phyloP scores from a whole-genome alignment of 1,140 invertebrate genomes.

The Achroia grisella region DNA sequence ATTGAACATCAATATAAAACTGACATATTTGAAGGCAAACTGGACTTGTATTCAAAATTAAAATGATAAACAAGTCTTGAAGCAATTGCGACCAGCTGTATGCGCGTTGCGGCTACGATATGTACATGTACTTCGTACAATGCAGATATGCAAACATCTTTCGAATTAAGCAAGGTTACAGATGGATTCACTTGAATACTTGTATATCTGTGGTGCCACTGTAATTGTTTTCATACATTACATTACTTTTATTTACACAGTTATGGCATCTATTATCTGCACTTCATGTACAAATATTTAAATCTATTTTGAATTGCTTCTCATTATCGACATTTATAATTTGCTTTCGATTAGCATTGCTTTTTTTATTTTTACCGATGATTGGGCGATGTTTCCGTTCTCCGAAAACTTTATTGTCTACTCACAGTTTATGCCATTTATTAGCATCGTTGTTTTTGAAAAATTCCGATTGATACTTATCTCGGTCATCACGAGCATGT shows the following conservation, averaged over 20 bases:
- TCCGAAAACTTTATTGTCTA: conserved; percentile 27
- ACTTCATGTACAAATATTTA: neutral
- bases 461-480: conserved; percentile 28
- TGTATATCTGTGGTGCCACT: too few species aligned
- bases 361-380: conserved; percentile 31
- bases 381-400: conserved; percentile 25
- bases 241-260: too few species aligned
- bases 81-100: conserved; percentile 22
- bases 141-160: conserved; percentile 9
- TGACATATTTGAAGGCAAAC: conserved; percentile 42
- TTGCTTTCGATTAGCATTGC: conserved; percentile 16
- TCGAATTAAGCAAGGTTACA: conserved; percentile 17
- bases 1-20: conserved; percentile 13
- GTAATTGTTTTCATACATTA: too few species aligned
- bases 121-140: too few species aligned
- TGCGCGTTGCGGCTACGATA: conserved; percentile 18
- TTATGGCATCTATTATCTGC: too few species aligned
- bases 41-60: conserved; percentile 28
- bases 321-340: conserved; percentile 5
- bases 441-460: conserved; percentile 27
- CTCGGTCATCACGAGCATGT: conserved; percentile 29
- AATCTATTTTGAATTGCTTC: neutral
- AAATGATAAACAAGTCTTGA: conserved; percentile 42
- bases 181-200: too few species aligned
- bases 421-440: conserved; percentile 18